Evolutionary conservation across 2,888 invertebrate genomes (phyloP), one percentile per base, ranked within the genome.

Genomic region (Hypolimnas misippus): DNA sequence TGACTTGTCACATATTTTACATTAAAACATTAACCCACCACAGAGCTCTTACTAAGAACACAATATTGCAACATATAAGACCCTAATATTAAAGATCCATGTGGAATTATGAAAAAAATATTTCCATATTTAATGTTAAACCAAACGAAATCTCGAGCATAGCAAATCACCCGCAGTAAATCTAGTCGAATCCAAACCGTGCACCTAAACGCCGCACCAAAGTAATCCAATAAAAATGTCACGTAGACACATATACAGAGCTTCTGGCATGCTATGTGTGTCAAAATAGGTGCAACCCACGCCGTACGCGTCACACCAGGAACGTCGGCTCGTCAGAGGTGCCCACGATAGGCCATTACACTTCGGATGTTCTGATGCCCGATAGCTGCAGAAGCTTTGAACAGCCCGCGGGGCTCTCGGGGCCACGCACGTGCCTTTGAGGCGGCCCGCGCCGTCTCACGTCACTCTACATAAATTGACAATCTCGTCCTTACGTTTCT

Each of bases 341-440:
- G 87, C 89, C 86, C 86, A 88, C 74, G 71, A 68, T 74, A 78
- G 77, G 82, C 86, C 83, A 87, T 90, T 89, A 89, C 89, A 87
- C 88, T 85, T 86, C 80, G 80, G 82, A 80, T 76, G 82, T 80
- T 83, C 73, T 73, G 76, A 75, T 73, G 69, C 54, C 60, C 68
- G 77, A 76, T 76, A 78, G 74, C 71, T 68, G 70, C 71, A 73
- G 69, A 73, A 68, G 72, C 88, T 89, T 88, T 89, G 87, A 83
- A 68, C 75, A 59, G 76, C 76, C 81, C 82, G 83, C 81, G 76
- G 74, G 78, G 82, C 79, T 82, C 80, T 79, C 68, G 80, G 74
- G 86, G 87, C 73, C 88, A 88, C 81, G 87, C 84, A 83, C 91
- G 91, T 91, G 90, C 84, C 83, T 91, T 89, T 91, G 89, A 77